These are phyloP conservation scores for Ectemnius lituratus DNA, from an alignment of 2,888 invertebrate genomes.

Conservation along the genomic window DNA sequence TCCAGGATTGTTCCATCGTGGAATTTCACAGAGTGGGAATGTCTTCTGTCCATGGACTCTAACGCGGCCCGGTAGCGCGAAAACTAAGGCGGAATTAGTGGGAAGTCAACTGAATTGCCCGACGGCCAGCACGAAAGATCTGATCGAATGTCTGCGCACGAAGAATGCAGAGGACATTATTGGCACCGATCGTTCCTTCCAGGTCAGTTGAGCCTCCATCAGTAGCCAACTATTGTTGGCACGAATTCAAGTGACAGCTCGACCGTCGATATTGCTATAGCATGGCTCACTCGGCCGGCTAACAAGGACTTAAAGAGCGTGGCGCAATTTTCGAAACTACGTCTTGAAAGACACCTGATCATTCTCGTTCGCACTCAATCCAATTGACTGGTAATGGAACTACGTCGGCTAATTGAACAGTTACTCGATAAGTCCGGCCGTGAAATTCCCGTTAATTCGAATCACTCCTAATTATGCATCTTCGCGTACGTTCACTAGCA, in stretches of 20 bases:
- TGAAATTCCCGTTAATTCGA: not conserved
- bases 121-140: constrained; percentile 77
- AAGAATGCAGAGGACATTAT: constrained; percentile 83
- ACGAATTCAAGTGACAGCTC: not conserved
- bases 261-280: not conserved
- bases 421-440: too few relatives aligned
- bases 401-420: too few relatives aligned
- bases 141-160: constrained; percentile 82
- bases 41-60: constrained; percentile 85
- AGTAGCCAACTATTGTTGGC: not conserved
- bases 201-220: constrained; percentile 78
- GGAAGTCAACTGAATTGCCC: constrained; percentile 83
- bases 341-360: too few relatives aligned
- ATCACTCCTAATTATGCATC: constrained; percentile 1
- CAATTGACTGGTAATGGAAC: too few relatives aligned
- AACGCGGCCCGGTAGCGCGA: constrained; percentile 81
- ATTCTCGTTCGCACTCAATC: too few relatives aligned
- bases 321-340: too few relatives aligned
- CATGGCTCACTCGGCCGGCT: not conserved
- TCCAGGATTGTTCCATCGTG: constrained; percentile 84
- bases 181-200: constrained; percentile 83
- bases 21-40: constrained; percentile 87
- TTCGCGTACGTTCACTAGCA: not conserved
- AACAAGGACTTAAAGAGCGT: too few relatives aligned
- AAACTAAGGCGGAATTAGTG: constrained; percentile 81